phyloP scores from a whole-genome alignment of 2,888 invertebrate species.

The Boloria selene region DNA sequence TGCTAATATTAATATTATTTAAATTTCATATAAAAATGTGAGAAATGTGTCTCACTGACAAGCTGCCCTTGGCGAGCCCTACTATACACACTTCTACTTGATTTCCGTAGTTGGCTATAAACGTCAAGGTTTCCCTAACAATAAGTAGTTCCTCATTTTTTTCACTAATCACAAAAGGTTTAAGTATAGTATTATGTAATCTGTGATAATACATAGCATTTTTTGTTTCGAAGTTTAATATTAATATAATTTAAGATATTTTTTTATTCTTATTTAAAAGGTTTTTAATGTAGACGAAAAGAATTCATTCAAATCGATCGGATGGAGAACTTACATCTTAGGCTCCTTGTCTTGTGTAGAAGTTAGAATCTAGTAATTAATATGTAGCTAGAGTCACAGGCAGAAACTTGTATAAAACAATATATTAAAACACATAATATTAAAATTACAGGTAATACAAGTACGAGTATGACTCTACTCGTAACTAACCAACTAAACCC shows the following conservation, averaged over 20 bases:
- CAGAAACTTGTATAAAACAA: not conserved
- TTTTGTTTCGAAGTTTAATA: not conserved
- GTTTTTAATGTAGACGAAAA: too few relatives aligned
- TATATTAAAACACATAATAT: not conserved
- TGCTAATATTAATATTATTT: too few relatives aligned
- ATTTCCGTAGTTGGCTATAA: constrained; percentile 15
- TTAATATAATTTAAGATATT: constrained; percentile 8
- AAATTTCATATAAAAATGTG: too few relatives aligned
- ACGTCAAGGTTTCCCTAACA: constrained; percentile 15
- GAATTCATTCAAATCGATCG: too few relatives aligned
- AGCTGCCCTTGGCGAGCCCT: constrained; percentile 11
- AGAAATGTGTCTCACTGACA: not conserved
- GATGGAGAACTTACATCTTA: too few relatives aligned
- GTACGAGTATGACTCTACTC: not conserved
- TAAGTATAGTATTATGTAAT: too few relatives aligned
- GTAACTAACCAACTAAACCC: constrained; percentile 1
- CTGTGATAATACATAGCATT: constrained; percentile 21
- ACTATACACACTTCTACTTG: constrained; percentile 27
- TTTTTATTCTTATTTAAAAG: not conserved
- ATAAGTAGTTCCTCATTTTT: constrained; percentile 33
- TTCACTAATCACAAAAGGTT: constrained; percentile 27
- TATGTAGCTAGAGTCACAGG: too few relatives aligned
- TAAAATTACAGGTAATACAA: constrained; percentile 5
- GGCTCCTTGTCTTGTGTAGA: too few relatives aligned
- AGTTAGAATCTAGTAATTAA: too few relatives aligned